Conservation (phyloP, 2,113 vertebrate genomes). For the Semicossyphus pulcher region DNA sequence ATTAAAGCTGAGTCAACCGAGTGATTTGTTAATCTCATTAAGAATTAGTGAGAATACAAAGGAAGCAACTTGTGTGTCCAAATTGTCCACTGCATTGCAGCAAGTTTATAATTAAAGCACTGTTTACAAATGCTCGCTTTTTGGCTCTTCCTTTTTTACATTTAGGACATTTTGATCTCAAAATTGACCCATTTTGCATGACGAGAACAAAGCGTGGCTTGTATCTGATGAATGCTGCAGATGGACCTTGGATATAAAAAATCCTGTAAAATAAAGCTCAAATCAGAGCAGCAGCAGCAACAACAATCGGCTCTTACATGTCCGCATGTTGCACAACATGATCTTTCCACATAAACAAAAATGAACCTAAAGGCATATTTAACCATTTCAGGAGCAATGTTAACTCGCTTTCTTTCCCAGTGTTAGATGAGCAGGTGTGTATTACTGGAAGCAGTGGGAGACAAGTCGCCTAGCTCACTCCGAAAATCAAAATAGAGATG, state of each 20-base stretch:
- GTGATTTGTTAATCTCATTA: not conserved
- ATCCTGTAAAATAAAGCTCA: not conserved
- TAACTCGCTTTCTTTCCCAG: not conserved
- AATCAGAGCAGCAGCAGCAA: not conserved
- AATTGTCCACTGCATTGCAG: no score
- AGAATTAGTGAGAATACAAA: not conserved
- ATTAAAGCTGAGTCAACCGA: not conserved
- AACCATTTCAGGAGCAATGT: not conserved
- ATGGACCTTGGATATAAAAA: not conserved
- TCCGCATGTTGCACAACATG: no score
- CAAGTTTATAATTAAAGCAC: not conserved
- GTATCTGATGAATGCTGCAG: not conserved
- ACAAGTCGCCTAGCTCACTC: no score
- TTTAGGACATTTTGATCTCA: not conserved
- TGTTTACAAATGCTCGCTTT: not conserved
- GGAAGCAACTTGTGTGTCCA: not conserved
- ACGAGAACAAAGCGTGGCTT: not conserved
- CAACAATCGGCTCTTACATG: not conserved
- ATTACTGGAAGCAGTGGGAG: not conserved
- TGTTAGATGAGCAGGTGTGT: not conserved
- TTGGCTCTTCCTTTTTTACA: not conserved
- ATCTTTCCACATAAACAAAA: not conserved
- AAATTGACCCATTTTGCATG: not conserved
- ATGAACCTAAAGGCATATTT: not conserved
- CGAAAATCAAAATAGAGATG: no score